Conservation (phyloP, 2,113 vertebrate species). For the Delphinus delphis region DNA sequence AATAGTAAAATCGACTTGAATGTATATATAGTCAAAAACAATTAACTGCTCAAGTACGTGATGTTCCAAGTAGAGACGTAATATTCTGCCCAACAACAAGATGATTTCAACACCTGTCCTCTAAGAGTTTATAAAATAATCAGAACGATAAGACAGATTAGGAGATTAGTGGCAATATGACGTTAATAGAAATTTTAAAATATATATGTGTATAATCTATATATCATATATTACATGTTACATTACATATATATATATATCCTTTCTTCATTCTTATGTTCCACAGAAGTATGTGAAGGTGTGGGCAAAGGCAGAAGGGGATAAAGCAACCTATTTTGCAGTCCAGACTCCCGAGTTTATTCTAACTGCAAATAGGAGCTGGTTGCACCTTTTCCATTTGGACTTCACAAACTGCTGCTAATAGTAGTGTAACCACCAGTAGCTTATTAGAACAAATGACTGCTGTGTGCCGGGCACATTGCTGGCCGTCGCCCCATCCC, state of each 20-base stretch:
- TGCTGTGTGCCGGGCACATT: too few species aligned
- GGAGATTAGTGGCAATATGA: neutral
- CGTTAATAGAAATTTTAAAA: neutral
- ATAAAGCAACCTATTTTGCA: neutral
- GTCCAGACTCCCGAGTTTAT: neutral
- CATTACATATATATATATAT: neutral
- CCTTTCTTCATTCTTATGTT: neutral
- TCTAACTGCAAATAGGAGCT: neutral
- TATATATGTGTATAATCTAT: neutral
- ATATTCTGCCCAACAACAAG: neutral
- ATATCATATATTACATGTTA: neutral
- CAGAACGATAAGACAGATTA: neutral
- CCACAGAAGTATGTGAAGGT: neutral
- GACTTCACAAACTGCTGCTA: neutral
- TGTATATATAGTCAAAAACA: neutral
- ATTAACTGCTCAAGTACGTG: neutral
- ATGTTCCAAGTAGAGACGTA: neutral
- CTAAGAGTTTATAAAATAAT: neutral
- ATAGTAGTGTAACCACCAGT: too few species aligned
- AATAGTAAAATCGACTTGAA: neutral
- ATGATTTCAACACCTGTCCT: neutral
- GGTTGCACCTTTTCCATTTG: neutral
- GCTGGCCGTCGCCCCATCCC: fast-evolving
- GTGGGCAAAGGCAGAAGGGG: neutral
- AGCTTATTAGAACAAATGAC: neutral